phyloP scores from a whole-genome alignment of 2,888 invertebrate genomes.

The Leucania comma region DNA sequence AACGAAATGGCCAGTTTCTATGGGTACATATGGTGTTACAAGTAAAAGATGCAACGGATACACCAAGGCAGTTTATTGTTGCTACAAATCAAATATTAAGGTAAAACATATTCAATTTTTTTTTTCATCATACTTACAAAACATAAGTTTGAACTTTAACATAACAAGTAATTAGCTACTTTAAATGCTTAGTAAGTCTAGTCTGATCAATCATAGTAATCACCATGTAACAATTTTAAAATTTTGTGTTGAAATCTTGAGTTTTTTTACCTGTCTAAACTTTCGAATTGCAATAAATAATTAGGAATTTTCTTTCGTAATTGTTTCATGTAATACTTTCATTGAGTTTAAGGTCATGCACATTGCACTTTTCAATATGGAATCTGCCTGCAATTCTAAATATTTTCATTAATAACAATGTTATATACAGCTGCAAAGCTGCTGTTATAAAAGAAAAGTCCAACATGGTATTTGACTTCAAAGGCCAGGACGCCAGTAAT shows the following conservation, averaged over 20 bases:
- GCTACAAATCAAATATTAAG: slow-evolving; percentile 99
- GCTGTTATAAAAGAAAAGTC: too few species aligned
- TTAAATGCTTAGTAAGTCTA: too few species aligned
- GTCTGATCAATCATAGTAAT: too few species aligned
- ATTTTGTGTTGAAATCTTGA: background rate
- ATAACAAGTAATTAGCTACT: too few species aligned
- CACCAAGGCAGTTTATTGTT: slow-evolving; percentile 97
- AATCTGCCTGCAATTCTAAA: too few species aligned
- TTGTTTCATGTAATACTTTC: background rate
- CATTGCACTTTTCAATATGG: too few species aligned
- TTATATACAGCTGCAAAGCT: too few species aligned
- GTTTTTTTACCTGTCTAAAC: background rate
- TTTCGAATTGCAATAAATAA: background rate
- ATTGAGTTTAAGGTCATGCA: background rate
- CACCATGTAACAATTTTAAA: background rate
- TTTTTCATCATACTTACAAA: background rate
- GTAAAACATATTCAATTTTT: slow-evolving; percentile 84
- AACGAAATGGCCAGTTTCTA: slow-evolving; percentile 96
- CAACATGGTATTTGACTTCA: too few species aligned
- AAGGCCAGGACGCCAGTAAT: too few species aligned
- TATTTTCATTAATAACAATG: too few species aligned
- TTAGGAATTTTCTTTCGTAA: background rate
- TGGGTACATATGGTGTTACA: slow-evolving; percentile 99
- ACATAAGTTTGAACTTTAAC: background rate
- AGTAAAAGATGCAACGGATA: slow-evolving; percentile 97